A percentile compares a stretch with the other conserved stretches of the same genome.
Evolutionary conservation across 2,113 vertebrate genomes (phyloP).

Genomic region (Morone chrysops): DNA sequence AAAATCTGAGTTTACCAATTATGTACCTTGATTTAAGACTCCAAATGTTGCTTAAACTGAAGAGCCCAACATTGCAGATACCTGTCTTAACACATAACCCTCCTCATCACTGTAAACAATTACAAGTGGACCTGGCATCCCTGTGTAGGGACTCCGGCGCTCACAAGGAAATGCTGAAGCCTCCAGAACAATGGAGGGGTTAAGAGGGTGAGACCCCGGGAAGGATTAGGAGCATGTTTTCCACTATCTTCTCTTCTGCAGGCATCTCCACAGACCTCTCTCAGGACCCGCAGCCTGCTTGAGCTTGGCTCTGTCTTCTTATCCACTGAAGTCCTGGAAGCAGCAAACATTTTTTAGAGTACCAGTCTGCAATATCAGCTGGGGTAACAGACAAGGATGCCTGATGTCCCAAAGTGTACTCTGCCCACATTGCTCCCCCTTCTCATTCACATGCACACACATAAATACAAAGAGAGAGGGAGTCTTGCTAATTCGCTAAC

Average conservation of each 20-base stretch:
- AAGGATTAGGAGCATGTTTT: constrained; percentile 78
- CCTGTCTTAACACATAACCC: constrained; percentile 32
- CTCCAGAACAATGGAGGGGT: constrained; percentile 74
- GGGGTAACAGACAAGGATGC: constrained; percentile 43
- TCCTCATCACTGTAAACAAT: constrained; percentile 58
- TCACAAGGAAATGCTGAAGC: constrained; percentile 68
- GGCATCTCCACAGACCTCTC: constrained; percentile 67
- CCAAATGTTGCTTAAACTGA: constrained; percentile 17
- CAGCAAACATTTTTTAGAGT: constrained; percentile 33
- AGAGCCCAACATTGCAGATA: constrained; percentile 32
- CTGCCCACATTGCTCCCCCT: constrained; percentile 11
- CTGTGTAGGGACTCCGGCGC: constrained; percentile 45
- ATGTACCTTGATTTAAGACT: constrained; percentile 13
- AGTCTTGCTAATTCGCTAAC: constrained; percentile 67
- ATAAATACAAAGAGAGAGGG: constrained; percentile 30
- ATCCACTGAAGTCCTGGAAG: constrained; percentile 65
- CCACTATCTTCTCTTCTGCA: constrained; percentile 73
- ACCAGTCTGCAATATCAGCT: constrained; percentile 47
- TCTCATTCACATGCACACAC: background rate
- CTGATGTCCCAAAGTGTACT: constrained; percentile 38
- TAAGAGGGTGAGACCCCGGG: constrained; percentile 78
- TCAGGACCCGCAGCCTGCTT: constrained; percentile 27
- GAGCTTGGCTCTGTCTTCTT: constrained; percentile 62
- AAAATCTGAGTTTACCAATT: background rate
- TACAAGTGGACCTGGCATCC: constrained; percentile 72